Percentiles rank a stretch among this genome's conserved stretches.
Conservation (phyloP, 2,888 invertebrate species). For the Torymus texanus region DNA sequence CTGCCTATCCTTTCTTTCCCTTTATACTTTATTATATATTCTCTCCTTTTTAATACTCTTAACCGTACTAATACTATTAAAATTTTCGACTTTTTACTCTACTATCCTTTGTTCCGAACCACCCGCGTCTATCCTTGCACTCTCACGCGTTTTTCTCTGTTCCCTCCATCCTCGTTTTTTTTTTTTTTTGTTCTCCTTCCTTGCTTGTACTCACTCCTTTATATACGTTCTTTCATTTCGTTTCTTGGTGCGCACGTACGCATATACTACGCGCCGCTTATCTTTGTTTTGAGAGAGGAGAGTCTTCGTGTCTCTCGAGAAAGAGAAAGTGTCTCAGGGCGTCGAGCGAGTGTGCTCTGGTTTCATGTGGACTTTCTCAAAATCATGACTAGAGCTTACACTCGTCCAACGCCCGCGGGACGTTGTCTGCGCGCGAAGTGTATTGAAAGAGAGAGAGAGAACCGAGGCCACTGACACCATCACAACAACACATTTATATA, state of each 20-base stretch:
- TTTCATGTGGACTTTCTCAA: conserved; percentile 66
- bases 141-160: not conserved
- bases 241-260: no score
- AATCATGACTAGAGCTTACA: conserved; percentile 73
- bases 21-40: not conserved
- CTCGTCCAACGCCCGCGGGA: conserved; percentile 69
- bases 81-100: no score
- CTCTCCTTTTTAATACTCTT: no score
- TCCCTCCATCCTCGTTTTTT: conserved; percentile 9
- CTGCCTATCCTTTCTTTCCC: conserved; percentile 15
- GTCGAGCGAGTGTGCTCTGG: conserved; percentile 71
- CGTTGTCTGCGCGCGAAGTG: conserved; percentile 56
- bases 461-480: conserved; percentile 37
- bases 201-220: no score
- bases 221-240: no score
- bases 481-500: not conserved
- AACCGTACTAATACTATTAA: no score
- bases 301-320: no score
- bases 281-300: conserved; percentile 41
- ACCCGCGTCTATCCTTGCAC: not conserved
- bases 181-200: conserved; percentile 33
- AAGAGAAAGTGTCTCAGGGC: conserved; percentile 57
- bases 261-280: not conserved
- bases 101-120: no score
- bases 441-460: not conserved